Conservation (phyloP, 2,888 invertebrate species). For the Scaeva pyrastri region DNA sequence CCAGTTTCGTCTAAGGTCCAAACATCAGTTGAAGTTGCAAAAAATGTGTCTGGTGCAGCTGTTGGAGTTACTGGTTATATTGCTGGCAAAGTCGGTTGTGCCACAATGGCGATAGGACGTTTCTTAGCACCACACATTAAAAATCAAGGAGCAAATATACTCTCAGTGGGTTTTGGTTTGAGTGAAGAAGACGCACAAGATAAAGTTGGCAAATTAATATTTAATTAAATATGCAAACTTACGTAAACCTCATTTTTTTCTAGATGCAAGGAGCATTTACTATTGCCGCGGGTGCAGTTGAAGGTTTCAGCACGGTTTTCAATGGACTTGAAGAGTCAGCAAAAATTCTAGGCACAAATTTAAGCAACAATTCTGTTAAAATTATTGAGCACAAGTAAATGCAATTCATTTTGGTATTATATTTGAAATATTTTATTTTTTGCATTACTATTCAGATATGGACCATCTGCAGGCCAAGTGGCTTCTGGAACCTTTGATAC, state of each 20-base stretch:
- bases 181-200: constrained; percentile 85
- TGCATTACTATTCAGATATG: constrained; percentile 85
- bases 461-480: constrained; percentile 87
- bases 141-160: constrained; percentile 86
- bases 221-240: not conserved
- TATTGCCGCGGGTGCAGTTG: constrained; percentile 89
- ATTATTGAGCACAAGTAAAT: constrained; percentile 90
- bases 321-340: constrained; percentile 89
- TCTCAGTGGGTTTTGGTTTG: constrained; percentile 86
- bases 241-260: not conserved
- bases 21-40: constrained; percentile 87
- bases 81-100: constrained; percentile 87
- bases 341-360: constrained; percentile 86
- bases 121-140: constrained; percentile 89
- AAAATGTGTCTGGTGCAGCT: constrained; percentile 88
- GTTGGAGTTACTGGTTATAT: constrained; percentile 88
- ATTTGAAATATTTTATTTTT: not conserved
- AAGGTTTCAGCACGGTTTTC: constrained; percentile 89
- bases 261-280: constrained; percentile 83
- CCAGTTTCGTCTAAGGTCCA: constrained; percentile 85
- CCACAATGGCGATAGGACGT: constrained; percentile 88
- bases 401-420: not conserved
- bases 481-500: constrained; percentile 88
- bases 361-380: constrained; percentile 90
- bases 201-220: constrained; percentile 79